Conservation (phyloP, 30 jellyfish, hydroid and myxozoan genomes). For the Hydractinia echinata region DNA sequence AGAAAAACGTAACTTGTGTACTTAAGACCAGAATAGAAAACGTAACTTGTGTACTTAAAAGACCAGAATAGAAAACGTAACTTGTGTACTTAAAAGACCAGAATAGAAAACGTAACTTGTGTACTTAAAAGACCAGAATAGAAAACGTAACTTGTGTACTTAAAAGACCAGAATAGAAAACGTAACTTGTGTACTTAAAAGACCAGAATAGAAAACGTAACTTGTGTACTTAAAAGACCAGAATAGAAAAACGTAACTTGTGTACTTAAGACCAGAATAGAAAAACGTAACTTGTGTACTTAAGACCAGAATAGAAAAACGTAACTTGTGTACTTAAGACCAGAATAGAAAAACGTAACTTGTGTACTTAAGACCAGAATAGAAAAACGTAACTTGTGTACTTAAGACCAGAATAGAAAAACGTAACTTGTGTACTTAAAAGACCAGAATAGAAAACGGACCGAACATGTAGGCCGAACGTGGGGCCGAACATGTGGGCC, state of each 20-base stretch:
- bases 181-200: no score
- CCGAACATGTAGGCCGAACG: no score
- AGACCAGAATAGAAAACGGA: neutral
- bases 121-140: neutral
- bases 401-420: neutral
- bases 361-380: neutral
- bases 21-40: neutral
- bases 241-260: neutral
- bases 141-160: neutral
- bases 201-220: neutral
- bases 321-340: no score
- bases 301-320: neutral
- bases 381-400: neutral
- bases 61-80: neutral
- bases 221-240: neutral
- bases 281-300: neutral
- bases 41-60: no score
- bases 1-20: neutral
- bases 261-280: neutral
- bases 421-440: no score
- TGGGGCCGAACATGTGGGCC: no score
- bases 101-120: neutral
- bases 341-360: neutral
- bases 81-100: neutral
- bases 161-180: neutral